Evolutionary conservation across 2,888 invertebrate genomes (phyloP).

Genomic region (Saturnia pavonia): DNA sequence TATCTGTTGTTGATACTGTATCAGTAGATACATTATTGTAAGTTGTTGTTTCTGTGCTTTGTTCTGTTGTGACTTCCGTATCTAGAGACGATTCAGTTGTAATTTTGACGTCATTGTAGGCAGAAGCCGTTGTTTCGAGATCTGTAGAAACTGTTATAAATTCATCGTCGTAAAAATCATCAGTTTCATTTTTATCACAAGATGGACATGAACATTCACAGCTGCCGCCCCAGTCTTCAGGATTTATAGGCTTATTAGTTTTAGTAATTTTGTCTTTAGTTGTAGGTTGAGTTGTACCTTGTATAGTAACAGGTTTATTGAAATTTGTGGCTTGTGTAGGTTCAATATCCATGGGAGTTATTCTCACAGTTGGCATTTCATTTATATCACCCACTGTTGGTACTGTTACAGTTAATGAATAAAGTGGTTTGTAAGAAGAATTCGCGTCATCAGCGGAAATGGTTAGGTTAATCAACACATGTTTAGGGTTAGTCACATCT

Average conservation of each 20-base stretch:
- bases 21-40: slow-evolving; percentile 27
- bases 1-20: slow-evolving; percentile 33
- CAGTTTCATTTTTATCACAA: slow-evolving; percentile 72
- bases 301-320: slow-evolving; percentile 68
- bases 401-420: slow-evolving; percentile 90
- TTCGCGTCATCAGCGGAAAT: slow-evolving; percentile 85
- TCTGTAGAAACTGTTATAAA: slow-evolving; percentile 30
- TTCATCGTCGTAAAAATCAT: slow-evolving; percentile 68
- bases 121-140: slow-evolving; percentile 21
- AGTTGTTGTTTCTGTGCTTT: slow-evolving; percentile 32
- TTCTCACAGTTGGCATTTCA: slow-evolving; percentile 80
- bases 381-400: slow-evolving; percentile 83
- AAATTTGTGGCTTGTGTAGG: slow-evolving; percentile 70
- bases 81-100: slow-evolving; percentile 29
- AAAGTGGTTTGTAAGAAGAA: slow-evolving; percentile 83
- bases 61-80: slow-evolving; percentile 35
- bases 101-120: slow-evolving; percentile 17
- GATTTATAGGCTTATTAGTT: slow-evolving; percentile 41
- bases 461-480: slow-evolving; percentile 91
- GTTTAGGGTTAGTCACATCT: slow-evolving; percentile 76
- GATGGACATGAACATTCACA: slow-evolving; percentile 89
- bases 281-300: slow-evolving; percentile 37
- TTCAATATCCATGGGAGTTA: slow-evolving; percentile 72
- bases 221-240: slow-evolving; percentile 82
- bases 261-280: slow-evolving; percentile 34